Conservation (phyloP, 1,140 invertebrate species). For the Drosophila mojavensis region DNA sequence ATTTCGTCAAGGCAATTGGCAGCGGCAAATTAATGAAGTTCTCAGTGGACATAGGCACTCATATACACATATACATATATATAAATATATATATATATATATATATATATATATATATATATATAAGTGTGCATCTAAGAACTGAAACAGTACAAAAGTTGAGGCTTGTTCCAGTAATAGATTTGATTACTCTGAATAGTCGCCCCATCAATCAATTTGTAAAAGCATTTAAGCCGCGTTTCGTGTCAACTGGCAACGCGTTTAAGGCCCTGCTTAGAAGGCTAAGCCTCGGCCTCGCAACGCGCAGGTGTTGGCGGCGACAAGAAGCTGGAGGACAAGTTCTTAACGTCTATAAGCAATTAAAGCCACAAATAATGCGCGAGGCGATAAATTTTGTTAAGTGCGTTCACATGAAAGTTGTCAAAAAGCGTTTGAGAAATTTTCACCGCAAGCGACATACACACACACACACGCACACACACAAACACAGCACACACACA, state of each 20-base stretch:
- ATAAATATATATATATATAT: background rate
- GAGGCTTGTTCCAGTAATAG: constrained; percentile 8
- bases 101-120: background rate
- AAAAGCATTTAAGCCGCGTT: constrained; percentile 66
- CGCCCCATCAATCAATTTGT: constrained; percentile 58
- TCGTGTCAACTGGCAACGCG: constrained; percentile 64
- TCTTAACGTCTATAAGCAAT: constrained; percentile 63
- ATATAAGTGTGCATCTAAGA: background rate
- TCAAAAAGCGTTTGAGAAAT: constrained; percentile 78
- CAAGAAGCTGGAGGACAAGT: constrained; percentile 59
- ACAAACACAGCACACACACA: background rate
- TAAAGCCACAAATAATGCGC: constrained; percentile 79
- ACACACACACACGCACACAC: background rate
- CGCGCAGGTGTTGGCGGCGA: constrained; percentile 37
- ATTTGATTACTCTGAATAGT: constrained; percentile 13
- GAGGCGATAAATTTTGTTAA: constrained; percentile 78
- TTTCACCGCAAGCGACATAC: constrained; percentile 57
- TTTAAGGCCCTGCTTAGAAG: constrained; percentile 54
- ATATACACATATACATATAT: background rate
- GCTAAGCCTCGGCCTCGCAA: constrained; percentile 15
- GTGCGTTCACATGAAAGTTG: constrained; percentile 79
- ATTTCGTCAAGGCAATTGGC: background rate
- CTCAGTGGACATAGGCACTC: background rate
- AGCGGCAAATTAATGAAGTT: background rate
- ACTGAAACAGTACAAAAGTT: background rate